Percentiles rank a stretch among this genome's conserved stretches.
phyloP scores from a whole-genome alignment of 1,140 invertebrate genomes.

The Trichoplusia ni region DNA sequence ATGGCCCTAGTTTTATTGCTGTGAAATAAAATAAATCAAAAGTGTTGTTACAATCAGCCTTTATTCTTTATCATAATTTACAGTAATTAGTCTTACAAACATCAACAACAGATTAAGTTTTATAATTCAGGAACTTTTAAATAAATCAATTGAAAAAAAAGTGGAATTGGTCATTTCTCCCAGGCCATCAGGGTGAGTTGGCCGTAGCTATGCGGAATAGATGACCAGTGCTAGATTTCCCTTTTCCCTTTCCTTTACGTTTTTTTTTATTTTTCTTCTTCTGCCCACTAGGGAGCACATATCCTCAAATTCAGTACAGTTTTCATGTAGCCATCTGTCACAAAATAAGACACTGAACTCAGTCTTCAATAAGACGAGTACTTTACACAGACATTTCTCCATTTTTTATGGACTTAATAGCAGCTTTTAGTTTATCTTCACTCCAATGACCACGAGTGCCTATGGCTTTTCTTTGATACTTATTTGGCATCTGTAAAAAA shows the following conservation, averaged over 20 bases:
- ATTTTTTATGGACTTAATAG: background rate
- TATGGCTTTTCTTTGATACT: no score
- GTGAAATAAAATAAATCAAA: background rate
- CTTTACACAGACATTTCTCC: background rate
- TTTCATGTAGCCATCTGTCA: background rate
- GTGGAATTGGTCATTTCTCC: background rate
- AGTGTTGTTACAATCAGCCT: background rate
- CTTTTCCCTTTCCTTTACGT: background rate
- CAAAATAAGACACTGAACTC: background rate
- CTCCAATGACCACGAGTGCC: no score
- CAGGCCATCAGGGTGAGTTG: background rate
- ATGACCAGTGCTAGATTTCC: background rate
- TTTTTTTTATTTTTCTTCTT: background rate
- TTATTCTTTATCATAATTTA: background rate
- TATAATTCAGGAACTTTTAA: background rate
- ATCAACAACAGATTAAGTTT: background rate
- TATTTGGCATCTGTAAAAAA: no score
- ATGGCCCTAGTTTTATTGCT: background rate
- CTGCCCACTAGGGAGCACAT: background rate
- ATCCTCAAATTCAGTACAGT: background rate
- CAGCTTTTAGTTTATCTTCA: background rate
- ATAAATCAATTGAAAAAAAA: background rate
- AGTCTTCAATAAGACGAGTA: background rate
- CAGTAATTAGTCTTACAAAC: background rate
- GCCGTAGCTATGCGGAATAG: background rate